Conservation (phyloP, 2,888 invertebrate species). For the Athalia rosae region DNA sequence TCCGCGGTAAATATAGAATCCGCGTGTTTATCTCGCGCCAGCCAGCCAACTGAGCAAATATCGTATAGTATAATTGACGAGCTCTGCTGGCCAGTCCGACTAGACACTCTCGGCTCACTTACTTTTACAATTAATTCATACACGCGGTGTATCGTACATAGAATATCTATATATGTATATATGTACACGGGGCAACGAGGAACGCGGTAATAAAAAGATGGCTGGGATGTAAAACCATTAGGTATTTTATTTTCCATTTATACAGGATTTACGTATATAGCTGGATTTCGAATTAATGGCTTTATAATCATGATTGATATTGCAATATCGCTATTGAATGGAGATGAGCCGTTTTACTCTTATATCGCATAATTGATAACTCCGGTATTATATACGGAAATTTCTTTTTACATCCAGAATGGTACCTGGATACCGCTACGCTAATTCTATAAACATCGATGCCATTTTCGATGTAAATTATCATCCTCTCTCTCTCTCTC, state of each 20-base stretch:
- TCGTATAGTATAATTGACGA: slow-evolving; percentile 38
- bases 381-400: slow-evolving; percentile 7
- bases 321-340: slow-evolving; percentile 38
- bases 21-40: slow-evolving; percentile 23
- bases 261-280: slow-evolving; percentile 34
- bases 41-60: slow-evolving; percentile 33
- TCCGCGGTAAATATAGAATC: slow-evolving; percentile 16
- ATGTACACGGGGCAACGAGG: too few species aligned
- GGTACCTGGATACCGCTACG: slow-evolving; percentile 1
- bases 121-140: slow-evolving; percentile 35
- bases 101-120: slow-evolving; percentile 12
- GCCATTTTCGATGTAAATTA: slow-evolving; percentile 13
- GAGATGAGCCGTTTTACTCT: slow-evolving; percentile 27
- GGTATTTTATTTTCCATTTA: slow-evolving; percentile 43
- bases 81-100: background rate
- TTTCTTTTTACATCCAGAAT: slow-evolving; percentile 34
- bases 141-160: background rate
- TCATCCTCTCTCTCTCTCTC: too few species aligned
- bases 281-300: slow-evolving; percentile 38
- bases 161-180: background rate
- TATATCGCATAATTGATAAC: slow-evolving; percentile 38
- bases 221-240: background rate
- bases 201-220: background rate
- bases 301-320: slow-evolving; percentile 47
- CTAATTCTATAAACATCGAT: slow-evolving; percentile 20